Percentiles rank a stretch among this genome's conserved stretches.
Conservation (phyloP, 1,140 invertebrate species). For the Probaryconus sp. region DNA sequence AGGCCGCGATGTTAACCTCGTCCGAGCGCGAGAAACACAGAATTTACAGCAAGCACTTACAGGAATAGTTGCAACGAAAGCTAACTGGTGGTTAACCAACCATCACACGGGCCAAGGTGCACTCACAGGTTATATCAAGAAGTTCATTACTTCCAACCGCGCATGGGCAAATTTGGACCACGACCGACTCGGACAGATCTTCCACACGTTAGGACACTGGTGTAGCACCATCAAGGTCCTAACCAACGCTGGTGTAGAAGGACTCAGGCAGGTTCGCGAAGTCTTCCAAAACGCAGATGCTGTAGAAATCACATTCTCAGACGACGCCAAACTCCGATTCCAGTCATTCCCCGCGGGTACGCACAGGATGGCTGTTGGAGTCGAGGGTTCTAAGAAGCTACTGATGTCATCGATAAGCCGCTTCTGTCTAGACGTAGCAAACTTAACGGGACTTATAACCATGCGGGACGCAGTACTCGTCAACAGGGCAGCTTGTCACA, state of each 20-base stretch:
- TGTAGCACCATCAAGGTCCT: neutral
- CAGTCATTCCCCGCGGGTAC: slow-evolving; percentile 1
- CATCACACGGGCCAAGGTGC: slow-evolving; percentile 1
- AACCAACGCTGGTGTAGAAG: neutral
- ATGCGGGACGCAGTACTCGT: neutral
- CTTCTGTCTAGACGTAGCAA: neutral
- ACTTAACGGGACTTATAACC: neutral
- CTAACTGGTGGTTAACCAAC: slow-evolving; percentile 6
- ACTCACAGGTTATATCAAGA: neutral
- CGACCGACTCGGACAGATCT: neutral
- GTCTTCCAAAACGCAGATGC: no score
- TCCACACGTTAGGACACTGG: slow-evolving; percentile 1
- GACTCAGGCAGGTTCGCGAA: neutral
- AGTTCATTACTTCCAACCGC: neutral
- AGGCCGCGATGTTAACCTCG: no score
- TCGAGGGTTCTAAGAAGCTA: slow-evolving; percentile 1
- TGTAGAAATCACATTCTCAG: neutral
- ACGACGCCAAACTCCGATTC: neutral
- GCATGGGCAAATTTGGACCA: neutral
- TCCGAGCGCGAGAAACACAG: no score
- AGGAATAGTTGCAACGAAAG: neutral
- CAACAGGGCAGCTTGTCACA: neutral
- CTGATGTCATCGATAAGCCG: neutral
- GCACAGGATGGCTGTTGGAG: neutral
- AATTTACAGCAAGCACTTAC: no score